phyloP scores from a whole-genome alignment of 2,797 vertebrate genomes.

The Pipistrellus pygmaeus region DNA sequence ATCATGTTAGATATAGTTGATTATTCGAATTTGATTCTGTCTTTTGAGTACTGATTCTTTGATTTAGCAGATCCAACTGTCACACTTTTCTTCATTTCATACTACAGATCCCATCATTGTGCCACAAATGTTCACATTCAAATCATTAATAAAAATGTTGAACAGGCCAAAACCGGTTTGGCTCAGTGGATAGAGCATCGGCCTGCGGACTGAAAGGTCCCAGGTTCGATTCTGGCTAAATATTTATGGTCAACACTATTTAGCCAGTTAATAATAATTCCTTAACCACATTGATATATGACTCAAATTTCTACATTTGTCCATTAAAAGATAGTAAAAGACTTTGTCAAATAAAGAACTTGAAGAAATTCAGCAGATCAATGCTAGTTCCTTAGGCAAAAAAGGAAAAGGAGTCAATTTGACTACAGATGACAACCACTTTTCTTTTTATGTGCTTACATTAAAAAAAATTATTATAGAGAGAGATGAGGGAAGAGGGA shows the following conservation, averaged over 20 bases:
- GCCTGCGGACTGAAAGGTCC: too few species aligned
- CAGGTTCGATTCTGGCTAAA: background rate
- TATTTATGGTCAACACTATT: background rate
- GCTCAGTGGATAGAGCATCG: too few species aligned
- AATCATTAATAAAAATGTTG: constrained; percentile 7
- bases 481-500: too few species aligned
- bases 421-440: background rate
- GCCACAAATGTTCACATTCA: background rate
- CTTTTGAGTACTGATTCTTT: constrained; percentile 34
- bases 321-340: background rate
- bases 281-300: background rate
- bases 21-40: constrained; percentile 27
- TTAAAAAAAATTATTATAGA: background rate
- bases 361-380: constrained; percentile 1
- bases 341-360: background rate
- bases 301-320: constrained; percentile 1
- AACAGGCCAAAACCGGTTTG: background rate
- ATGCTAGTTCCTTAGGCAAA: background rate
- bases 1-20: background rate
- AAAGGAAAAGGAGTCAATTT: constrained; percentile 7
- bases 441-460: background rate
- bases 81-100: background rate
- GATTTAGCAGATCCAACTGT: background rate
- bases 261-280: constrained; percentile 27
- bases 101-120: background rate